Evolutionary conservation across 2,888 invertebrate species (phyloP), one percentile per base, ranked within the genome.

Genomic region (Aspidiotus rigidus): DNA sequence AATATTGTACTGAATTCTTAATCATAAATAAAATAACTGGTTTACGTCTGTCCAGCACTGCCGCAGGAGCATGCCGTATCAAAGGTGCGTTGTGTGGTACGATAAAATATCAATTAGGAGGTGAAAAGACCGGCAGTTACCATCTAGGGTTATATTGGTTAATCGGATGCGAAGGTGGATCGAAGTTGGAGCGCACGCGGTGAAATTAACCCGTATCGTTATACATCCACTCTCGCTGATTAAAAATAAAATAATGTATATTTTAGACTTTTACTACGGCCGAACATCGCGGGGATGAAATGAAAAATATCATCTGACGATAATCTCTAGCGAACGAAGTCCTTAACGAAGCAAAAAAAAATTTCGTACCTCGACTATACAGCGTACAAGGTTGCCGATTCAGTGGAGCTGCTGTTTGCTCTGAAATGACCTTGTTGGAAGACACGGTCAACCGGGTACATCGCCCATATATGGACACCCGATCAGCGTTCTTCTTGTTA

Each of bases 371-470:
- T 49, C 49, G 10, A 11, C 49, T n/a, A n/a, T n/a, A 49, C n/a
- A n/a, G 11, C 49, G 49, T 3, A 11, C 11, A 49, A 49, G 49
- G 49, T 49, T 49, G n/a, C 49, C n/a, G 10, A 49, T 28, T 28
- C 28, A 28, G 28, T 49, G 49, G 49, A 13, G 49, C 49, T n/a
- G 49, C 49, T 49, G n/a, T 49, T 28, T 28, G 28, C 28, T 49
- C 49, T n/a, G 49, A 49, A n/a, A 49, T 49, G 49, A 66, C 66
- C 66, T 66, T 66, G 66, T 66, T 49, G 59, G 59, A 66, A 66
- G 66, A 59, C 66, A 66, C 59, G 66, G 66, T 66, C 66, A 66
- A 64, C 57, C 17, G 57, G 66, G 66, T 66, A 66, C 66, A 66
- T 66, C 66, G 8, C 53, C 66, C 42, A 57, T 49, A 66, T 66